These are phyloP conservation scores for Antedon mediterranea DNA, from an alignment of 53 echinoderm and acorn worm genomes.

Conservation along the genomic window DNA sequence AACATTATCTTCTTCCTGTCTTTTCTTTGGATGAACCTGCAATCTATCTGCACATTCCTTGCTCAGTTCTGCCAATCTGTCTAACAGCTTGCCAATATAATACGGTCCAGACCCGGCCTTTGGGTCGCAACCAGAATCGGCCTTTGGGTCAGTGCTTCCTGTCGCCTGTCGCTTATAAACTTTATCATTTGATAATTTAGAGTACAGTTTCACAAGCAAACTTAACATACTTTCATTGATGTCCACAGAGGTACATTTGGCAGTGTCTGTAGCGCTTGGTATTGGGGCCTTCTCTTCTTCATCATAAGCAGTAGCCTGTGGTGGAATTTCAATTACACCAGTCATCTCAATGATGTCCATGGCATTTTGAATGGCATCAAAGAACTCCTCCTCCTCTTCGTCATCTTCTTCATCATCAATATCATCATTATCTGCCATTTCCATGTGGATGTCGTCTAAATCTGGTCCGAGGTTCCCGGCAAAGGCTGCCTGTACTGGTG, in stretches of 20 bases:
- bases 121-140: slow-evolving; percentile 41
- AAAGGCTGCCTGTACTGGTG: too few species aligned
- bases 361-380: neutral
- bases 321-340: slow-evolving; percentile 8
- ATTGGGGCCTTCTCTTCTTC: neutral
- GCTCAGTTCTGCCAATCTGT: slow-evolving; percentile 19
- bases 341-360: slow-evolving; percentile 7
- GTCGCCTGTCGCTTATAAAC: slow-evolving; percentile 40
- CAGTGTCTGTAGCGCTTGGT: neutral
- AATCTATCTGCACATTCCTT: slow-evolving; percentile 11
- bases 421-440: slow-evolving; percentile 8
- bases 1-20: neutral
- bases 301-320: neutral
- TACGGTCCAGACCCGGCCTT: slow-evolving; percentile 42
- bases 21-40: slow-evolving; percentile 13
- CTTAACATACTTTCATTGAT: slow-evolving; percentile 65
- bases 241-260: slow-evolving; percentile 15
- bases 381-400: slow-evolving; percentile 1
- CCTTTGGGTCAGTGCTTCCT: neutral
- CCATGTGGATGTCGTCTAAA: slow-evolving; percentile 17
- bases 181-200: slow-evolving; percentile 54
- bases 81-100: slow-evolving; percentile 48
- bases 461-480: neutral
- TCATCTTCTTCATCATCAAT: slow-evolving; percentile 8
- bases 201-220: slow-evolving; percentile 61